Evolutionary conservation across 2,888 invertebrate species (phyloP), one percentile per base, ranked within the genome.

Genomic region (Orthosia gracilis): DNA sequence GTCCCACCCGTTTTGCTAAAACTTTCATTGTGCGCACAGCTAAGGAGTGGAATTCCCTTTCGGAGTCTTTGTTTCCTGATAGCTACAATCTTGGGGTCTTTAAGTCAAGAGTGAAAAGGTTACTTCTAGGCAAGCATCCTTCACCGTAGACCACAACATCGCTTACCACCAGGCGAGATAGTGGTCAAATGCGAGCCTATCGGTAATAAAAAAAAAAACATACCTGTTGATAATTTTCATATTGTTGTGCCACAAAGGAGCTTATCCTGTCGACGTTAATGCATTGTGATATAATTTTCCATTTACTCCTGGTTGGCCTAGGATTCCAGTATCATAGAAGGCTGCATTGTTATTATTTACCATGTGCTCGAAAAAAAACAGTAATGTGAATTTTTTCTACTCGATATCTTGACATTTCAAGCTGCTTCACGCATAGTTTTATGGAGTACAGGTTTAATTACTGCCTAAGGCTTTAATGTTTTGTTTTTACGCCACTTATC

Each of bases 391-490:
- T 3, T 69, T 78, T 80, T 82, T 76, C 23, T 66, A 15, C n/a
- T 5, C 9, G 69, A 66, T 65, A 18, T 74, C 81, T 81, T 83
- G 84, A 83, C 84, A 81, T 81, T 81, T 81, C 17, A 69, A 61
- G 23, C 21, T 67, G 18, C 40, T 66, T 54, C 81, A 62, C 75
- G 21, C 49, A 21, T 78, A 59, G 21, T 59, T 73, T 63, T 69
- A 59, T 73, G 17, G 78, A 59, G 69, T 73, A 64, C 31, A 49
- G 12, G 17, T 63, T 63, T 81, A 81, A 74, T 83, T 70, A 45
- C 58, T 65, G 84, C 80, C 80, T 52, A 3, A 62, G 70, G 80
- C 75, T 55, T 57, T 61, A 13, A 59, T 47, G 58, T 69, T 72
- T 78, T 68, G 64, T 83, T 70, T 78, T 67, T 65, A 23, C 31